Conservation (phyloP, 2,113 vertebrate genomes). For the Bostrychus sinensis region DNA sequence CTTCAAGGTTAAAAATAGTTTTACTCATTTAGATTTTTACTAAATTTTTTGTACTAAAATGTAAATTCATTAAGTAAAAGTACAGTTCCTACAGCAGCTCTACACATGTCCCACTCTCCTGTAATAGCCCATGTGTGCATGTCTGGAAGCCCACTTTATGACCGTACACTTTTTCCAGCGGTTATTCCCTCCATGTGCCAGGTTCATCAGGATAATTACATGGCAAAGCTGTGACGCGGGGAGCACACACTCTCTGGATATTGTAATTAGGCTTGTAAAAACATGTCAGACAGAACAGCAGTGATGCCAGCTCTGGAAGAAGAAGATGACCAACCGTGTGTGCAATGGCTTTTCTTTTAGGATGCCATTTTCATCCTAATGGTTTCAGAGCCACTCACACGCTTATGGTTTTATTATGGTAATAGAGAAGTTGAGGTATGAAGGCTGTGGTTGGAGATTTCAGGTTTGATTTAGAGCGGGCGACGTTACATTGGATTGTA, state of each 20-base stretch:
- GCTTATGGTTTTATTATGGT: slow-evolving; percentile 59
- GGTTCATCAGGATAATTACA: slow-evolving; percentile 74
- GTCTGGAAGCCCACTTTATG: background rate
- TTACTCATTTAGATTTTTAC: too few species aligned
- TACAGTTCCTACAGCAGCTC: background rate
- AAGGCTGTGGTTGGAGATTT: too few species aligned
- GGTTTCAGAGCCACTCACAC: slow-evolving; percentile 22
- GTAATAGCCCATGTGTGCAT: slow-evolving; percentile 6
- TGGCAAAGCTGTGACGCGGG: slow-evolving; percentile 56
- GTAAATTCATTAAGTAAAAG: too few species aligned
- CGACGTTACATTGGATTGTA: slow-evolving; percentile 16
- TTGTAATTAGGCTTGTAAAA: slow-evolving; percentile 64
- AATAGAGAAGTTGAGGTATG: slow-evolving; percentile 15
- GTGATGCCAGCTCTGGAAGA: slow-evolving; percentile 38
- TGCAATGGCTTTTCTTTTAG: slow-evolving; percentile 33
- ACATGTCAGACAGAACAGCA: slow-evolving; percentile 42
- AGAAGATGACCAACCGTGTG: too few species aligned
- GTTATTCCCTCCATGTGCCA: slow-evolving; percentile 66
- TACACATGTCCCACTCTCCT: slow-evolving; percentile 7
- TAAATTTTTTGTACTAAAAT: too few species aligned
- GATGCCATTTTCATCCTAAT: slow-evolving; percentile 37
- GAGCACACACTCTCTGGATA: slow-evolving; percentile 44
- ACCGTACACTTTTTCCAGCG: slow-evolving; percentile 17
- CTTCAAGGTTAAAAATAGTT: too few species aligned
- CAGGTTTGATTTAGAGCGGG: slow-evolving; percentile 33